Conservation (phyloP, 2,113 vertebrate genomes). For the Chrysemys picta region DNA sequence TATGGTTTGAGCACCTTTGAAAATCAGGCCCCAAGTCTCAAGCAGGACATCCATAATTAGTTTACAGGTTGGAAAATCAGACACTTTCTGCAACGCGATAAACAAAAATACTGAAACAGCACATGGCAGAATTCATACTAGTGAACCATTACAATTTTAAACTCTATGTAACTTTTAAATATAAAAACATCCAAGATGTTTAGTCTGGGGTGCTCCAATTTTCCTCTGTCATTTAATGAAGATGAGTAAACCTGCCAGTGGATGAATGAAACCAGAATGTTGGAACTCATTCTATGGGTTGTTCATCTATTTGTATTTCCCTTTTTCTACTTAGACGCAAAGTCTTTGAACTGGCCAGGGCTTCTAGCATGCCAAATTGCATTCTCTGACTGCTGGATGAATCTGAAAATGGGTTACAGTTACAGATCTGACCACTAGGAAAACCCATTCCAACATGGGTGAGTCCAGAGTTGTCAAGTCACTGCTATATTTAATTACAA, state of each 20-base stretch:
- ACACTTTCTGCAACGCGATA: not conserved
- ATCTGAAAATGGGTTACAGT: constrained; percentile 34
- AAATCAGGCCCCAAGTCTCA: not conserved
- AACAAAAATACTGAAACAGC: not conserved
- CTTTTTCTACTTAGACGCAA: not conserved
- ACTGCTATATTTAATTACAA: constrained; percentile 73
- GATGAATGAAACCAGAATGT: constrained; percentile 6
- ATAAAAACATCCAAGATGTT: not conserved
- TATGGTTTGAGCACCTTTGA: not conserved
- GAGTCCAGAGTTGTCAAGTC: constrained; percentile 67
- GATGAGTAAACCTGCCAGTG: not conserved
- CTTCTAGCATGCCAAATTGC: not conserved
- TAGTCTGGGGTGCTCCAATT: not conserved
- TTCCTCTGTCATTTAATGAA: not conserved
- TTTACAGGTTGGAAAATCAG: not conserved
- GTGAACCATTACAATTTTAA: not conserved
- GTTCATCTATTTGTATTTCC: not conserved
- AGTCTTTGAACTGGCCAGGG: not conserved
- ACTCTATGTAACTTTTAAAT: constrained; percentile 9
- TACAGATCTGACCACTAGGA: constrained; percentile 14
- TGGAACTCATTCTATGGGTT: not conserved
- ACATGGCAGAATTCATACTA: not conserved
- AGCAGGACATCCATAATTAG: not conserved
- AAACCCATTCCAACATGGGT: constrained; percentile 39
- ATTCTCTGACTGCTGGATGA: not conserved